phyloP scores from a whole-genome alignment of 2,797 vertebrate genomes.

The Phoxinus dragarum region DNA sequence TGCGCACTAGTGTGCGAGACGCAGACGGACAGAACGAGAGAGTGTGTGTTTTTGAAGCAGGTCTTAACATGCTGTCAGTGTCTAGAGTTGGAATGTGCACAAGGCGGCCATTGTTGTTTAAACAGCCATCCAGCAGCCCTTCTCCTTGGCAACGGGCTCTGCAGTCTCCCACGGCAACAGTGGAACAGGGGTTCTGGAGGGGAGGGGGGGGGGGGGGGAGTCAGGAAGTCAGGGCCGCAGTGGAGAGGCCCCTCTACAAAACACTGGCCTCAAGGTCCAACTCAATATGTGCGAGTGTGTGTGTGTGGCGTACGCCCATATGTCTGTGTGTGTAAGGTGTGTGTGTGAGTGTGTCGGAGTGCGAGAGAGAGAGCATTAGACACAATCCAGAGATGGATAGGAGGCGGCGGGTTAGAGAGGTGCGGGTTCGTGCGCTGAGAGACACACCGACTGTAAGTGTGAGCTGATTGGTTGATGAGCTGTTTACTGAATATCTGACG shows the following conservation, averaged over 20 bases:
- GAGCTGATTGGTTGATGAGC: conserved; percentile 43
- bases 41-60: conserved; percentile 58
- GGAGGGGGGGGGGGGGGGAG: conserved; percentile 70
- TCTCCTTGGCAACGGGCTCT: conserved; percentile 86
- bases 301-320: conserved; percentile 38
- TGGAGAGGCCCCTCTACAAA: conserved; percentile 79
- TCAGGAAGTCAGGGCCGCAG: conserved; percentile 84
- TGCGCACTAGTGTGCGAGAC: conserved; percentile 8
- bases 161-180: conserved; percentile 87
- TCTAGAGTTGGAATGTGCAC: conserved; percentile 84
- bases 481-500: conserved; percentile 19
- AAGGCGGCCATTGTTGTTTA: conserved; percentile 87
- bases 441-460: conserved; percentile 9
- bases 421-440: conserved; percentile 28
- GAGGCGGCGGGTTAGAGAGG: conserved; percentile 20
- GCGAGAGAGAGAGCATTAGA: conserved; percentile 40
- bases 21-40: conserved; percentile 43
- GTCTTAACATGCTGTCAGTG: conserved; percentile 77
- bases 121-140: conserved; percentile 82
- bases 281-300: conserved; percentile 62
- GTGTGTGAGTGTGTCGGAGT: conserved; percentile 50
- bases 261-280: conserved; percentile 81
- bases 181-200: conserved; percentile 78
- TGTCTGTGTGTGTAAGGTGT: conserved; percentile 51
- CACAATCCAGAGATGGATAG: conserved; percentile 33